These are phyloP conservation scores for Percopsis transmontana DNA, from an alignment of 2,113 vertebrate species.

Conservation along the genomic window DNA sequence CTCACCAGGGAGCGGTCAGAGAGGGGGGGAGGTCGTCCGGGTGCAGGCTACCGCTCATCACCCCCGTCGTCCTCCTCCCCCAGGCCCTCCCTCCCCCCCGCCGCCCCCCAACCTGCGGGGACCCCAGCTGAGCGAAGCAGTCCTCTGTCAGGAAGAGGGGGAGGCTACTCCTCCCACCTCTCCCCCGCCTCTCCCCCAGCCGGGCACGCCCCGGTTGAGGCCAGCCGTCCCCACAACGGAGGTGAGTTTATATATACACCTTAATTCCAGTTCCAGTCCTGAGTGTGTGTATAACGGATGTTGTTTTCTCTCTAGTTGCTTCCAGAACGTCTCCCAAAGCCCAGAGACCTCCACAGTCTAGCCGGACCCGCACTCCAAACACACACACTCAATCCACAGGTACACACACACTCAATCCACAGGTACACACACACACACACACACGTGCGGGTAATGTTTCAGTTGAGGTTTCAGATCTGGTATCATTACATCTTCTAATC, in stretches of 20 bases:
- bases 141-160: slow-evolving; percentile 70
- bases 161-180: slow-evolving; percentile 69
- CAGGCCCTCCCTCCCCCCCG: slow-evolving; percentile 55
- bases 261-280: background rate
- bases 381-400: slow-evolving; percentile 79
- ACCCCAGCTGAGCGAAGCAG: slow-evolving; percentile 75
- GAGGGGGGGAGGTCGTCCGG: slow-evolving; percentile 62
- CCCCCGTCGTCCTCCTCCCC: slow-evolving; percentile 68
- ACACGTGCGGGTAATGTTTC: background rate
- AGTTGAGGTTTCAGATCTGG: background rate
- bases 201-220: slow-evolving; percentile 67
- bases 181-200: slow-evolving; percentile 64
- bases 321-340: slow-evolving; percentile 89
- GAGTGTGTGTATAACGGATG: background rate
- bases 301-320: slow-evolving; percentile 71
- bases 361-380: slow-evolving; percentile 79
- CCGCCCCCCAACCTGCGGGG: slow-evolving; percentile 65
- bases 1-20: slow-evolving; percentile 70
- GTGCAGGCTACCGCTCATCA: slow-evolving; percentile 66
- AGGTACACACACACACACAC: background rate
- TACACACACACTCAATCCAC: slow-evolving; percentile 16
- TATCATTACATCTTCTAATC: background rate
- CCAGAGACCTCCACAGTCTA: slow-evolving; percentile 83
- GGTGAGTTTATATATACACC: slow-evolving; percentile 47
- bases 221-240: slow-evolving; percentile 75